Base-by-base conservation (phyloP, 1,140 invertebrate genomes). In the Plectrocnemia conspersa region DNA sequence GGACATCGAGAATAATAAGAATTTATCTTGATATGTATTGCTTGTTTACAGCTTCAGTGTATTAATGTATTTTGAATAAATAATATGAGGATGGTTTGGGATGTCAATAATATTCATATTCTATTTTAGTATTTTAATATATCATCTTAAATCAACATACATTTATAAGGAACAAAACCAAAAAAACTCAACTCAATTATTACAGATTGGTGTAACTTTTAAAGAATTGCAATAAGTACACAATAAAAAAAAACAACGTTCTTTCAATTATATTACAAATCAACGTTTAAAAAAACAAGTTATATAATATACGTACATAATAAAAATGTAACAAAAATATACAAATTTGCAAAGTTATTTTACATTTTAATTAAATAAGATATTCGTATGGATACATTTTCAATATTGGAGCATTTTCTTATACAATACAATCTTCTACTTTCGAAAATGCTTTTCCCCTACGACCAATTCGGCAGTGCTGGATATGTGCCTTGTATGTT, bases 121-220 rank as follows among this genome's bases (percentile, higher is more conserved):
- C n/a, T n/a, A n/a, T n/a, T n/a, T n/a, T n/a, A n/a, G n/a, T n/a
- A n/a, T 54, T 61, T 58, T 59, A 50, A 58, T 59, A 54, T 18
- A 41, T 62, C 53, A 73, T 68, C 70, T 74, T 75, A 74, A 73
- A 66, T 67, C 71, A 70, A 71, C 65, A 71, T 74, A 73, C 67
- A 73, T 64, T 68, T 74, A 75, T 73, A 71, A 76, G 74, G 74
- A 76, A 76, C 74, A 76, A 76, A 75, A 75, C 70, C 71, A 70
- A 73, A 75, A 73, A 66, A 71, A 73, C 68, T 61, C 60, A n/a
- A 62, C 57, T 66, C 45, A 46, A 53, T 38, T 23, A 54, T 54
- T 19, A 56, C 49, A 56, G 33, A 49, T 41, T 48, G 32, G 40
- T 53, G 33, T 29, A 24, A 27, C 11, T 25, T 27, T 53, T 21